These are phyloP conservation scores for Crenuchus spilurus DNA, from an alignment of 2,797 vertebrate species.

Conservation along the genomic window DNA sequence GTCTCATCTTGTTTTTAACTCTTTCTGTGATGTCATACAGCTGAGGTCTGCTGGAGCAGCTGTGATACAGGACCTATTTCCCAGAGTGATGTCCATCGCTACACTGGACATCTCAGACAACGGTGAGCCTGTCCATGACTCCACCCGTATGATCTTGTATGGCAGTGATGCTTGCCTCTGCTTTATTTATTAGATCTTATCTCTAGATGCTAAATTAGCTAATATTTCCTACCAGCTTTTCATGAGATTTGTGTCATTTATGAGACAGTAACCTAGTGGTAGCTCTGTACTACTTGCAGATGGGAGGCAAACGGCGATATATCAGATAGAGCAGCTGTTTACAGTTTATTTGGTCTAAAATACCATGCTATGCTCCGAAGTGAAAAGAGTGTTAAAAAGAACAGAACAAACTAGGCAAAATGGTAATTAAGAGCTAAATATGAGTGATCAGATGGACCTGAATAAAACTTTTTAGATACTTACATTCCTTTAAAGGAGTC, in stretches of 20 bases:
- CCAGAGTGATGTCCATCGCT: constrained; percentile 82
- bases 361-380: neutral
- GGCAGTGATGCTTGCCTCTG: neutral
- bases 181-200: constrained; percentile 24
- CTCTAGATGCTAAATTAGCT: neutral
- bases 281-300: neutral
- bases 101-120: constrained; percentile 92
- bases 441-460: too few relatives aligned
- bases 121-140: constrained; percentile 68
- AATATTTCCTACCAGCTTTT: neutral
- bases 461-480: too few relatives aligned
- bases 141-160: neutral
- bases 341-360: neutral
- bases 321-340: neutral
- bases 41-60: constrained; percentile 87
- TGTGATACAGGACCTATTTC: constrained; percentile 88
- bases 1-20: neutral
- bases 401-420: neutral
- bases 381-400: neutral
- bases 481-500: too few relatives aligned
- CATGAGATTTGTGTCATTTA: neutral
- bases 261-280: neutral
- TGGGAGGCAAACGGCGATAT: neutral
- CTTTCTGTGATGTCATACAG: constrained; percentile 67
- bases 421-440: too few relatives aligned